Evolutionary conservation across 2,888 invertebrate species (phyloP), one percentile per base, ranked within the genome.

Genomic region (Cryptocheilus praepositus): DNA sequence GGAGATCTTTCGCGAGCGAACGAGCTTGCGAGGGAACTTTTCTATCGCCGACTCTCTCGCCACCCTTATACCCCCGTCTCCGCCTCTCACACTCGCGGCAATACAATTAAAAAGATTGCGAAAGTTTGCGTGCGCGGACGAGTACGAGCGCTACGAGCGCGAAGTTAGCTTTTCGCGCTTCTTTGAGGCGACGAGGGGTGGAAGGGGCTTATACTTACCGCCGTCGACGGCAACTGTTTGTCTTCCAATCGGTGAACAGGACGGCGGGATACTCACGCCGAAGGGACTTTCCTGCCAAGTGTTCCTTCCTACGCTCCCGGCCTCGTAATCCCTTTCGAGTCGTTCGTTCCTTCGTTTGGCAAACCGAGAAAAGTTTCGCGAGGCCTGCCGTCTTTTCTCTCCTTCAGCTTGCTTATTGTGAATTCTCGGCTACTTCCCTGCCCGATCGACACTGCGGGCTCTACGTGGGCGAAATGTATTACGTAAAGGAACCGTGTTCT

Each of bases 71-170:
- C 25, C 5, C 36, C 36, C 13, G 11, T 36, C 36, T 36, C 36
- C 36, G 36, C 1, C 36, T 36, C 36, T 36, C 36, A 11, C 36
- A 36, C 36, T 52, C 67, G 54, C 66, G 75, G 78, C 82, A 85
- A 86, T 83, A 83, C 85, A 86, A 86, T 87, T 86, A 87, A 85
- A 86, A 86, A 85, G 86, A 86, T 87, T 86, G 85, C 79, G 64
- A 81, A 85, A 83, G 82, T 85, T 83, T 64, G 65, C 51, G 70
- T 56, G 54, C 62, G 66, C 61, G 57, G 57, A 71, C 58, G 44
- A 28, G 65, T 53, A 57, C 62, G 69, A 66, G 64, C 28, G 71
- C 71, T 36, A 66, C 70, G 66, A 70, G 64, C 58, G 67, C 61
- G 55, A 19, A 36, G 57, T 53, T 28, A 36, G 36, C 22, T 18